Evolutionary conservation across 1,140 invertebrate species (phyloP).

Genomic region (Calycopis cecrops): DNA sequence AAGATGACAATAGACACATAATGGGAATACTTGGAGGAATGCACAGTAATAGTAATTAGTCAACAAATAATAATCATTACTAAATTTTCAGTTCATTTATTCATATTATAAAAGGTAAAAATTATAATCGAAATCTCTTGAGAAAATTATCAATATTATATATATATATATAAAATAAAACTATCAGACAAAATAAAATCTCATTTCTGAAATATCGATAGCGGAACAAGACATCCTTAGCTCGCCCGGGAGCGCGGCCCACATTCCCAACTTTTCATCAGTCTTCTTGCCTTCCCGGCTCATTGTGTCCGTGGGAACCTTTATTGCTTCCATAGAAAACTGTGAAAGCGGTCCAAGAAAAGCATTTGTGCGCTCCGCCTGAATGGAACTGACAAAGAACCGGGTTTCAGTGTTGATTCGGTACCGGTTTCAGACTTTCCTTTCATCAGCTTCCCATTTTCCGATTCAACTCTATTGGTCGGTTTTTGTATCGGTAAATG

Average conservation of each 20-base stretch:
- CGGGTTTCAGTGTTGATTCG: constrained; percentile 62
- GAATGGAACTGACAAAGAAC: constrained; percentile 61
- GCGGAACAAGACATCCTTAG: constrained; percentile 39
- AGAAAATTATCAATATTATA: too few relatives aligned
- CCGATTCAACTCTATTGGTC: constrained; percentile 56
- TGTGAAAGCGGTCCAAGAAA: constrained; percentile 67
- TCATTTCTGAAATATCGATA: constrained; percentile 30
- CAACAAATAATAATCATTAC: too few relatives aligned
- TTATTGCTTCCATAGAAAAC: constrained; percentile 72
- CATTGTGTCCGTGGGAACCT: constrained; percentile 71
- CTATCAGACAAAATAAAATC: too few relatives aligned
- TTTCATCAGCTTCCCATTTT: constrained; percentile 58
- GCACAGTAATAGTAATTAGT: too few relatives aligned
- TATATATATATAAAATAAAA: constrained; percentile 3
- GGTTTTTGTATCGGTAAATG: constrained; percentile 70
- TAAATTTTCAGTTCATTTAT: too few relatives aligned
- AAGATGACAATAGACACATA: too few relatives aligned
- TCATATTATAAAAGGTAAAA: too few relatives aligned
- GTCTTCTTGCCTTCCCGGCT: constrained; percentile 58
- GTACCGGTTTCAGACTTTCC: constrained; percentile 54
- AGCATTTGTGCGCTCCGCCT: constrained; percentile 61
- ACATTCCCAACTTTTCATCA: constrained; percentile 71
- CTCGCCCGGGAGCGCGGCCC: constrained; percentile 56
- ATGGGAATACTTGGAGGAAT: too few relatives aligned
- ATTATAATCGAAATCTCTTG: too few relatives aligned